These are phyloP conservation scores for Ericerus pela DNA, from an alignment of 1,140 invertebrate species.

Conservation along the genomic window DNA sequence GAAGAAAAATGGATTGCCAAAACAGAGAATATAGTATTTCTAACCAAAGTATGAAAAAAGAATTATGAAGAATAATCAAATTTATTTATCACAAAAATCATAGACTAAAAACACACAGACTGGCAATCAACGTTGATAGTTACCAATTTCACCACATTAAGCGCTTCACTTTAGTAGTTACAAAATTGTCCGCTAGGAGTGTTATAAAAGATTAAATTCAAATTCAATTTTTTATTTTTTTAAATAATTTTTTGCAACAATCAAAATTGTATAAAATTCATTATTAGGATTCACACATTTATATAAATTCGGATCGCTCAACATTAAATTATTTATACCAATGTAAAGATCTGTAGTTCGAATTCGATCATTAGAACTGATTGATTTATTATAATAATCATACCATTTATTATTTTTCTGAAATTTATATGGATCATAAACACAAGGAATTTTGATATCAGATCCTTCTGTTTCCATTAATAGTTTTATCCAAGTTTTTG, in stretches of 20 bases:
- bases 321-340: constrained; percentile 5
- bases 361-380: constrained; percentile 3
- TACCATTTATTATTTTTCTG: constrained; percentile 11
- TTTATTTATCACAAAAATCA: too few relatives aligned
- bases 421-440: constrained; percentile 11
- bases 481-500: constrained; percentile 14
- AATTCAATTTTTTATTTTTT: too few relatives aligned
- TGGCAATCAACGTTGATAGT: too few relatives aligned
- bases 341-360: constrained; percentile 3
- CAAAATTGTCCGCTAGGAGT: too few relatives aligned
- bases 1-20: too few relatives aligned
- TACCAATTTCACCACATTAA: too few relatives aligned
- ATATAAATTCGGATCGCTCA: constrained; percentile 5
- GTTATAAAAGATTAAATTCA: too few relatives aligned
- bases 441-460: constrained; percentile 11
- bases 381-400: constrained; percentile 10
- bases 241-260: constrained; percentile 5
- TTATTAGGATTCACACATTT: constrained; percentile 11
- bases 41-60: too few relatives aligned
- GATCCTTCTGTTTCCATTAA: constrained; percentile 8
- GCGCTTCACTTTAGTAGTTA: too few relatives aligned
- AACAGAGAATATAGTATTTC: too few relatives aligned
- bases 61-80: too few relatives aligned
- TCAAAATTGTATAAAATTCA: constrained; percentile 8
- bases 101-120: too few relatives aligned